These are phyloP conservation scores for Oryctes rhinoceros DNA, from an alignment of 1,140 invertebrate genomes.

Conservation along the genomic window DNA sequence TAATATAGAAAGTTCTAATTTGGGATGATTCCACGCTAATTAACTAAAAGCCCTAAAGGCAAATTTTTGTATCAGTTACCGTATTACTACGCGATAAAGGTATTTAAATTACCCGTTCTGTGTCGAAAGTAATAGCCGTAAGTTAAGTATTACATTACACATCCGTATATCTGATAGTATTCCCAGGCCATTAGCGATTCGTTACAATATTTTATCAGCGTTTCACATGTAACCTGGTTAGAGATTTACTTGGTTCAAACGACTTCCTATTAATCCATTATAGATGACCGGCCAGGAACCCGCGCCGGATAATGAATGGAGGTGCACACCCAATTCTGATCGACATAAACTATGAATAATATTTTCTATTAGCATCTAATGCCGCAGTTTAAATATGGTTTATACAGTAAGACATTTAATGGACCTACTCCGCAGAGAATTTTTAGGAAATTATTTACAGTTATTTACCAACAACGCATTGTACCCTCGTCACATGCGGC, in stretches of 20 bases:
- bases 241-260: slow-evolving; percentile 24
- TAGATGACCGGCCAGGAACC: slow-evolving; percentile 3
- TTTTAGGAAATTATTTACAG: background rate
- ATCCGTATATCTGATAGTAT: slow-evolving; percentile 12
- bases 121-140: slow-evolving; percentile 21
- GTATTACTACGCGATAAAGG: background rate
- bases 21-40: background rate
- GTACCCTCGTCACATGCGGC: too few species aligned
- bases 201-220: slow-evolving; percentile 25
- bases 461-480: background rate
- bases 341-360: slow-evolving; percentile 27
- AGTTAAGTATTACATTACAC: slow-evolving; percentile 27
- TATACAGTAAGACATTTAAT: background rate
- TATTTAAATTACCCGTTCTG: slow-evolving; percentile 19
- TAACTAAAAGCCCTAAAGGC: background rate
- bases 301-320: slow-evolving; percentile 15
- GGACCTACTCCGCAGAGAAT: background rate
- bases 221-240: slow-evolving; percentile 25
- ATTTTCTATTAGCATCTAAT: slow-evolving; percentile 31
- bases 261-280: slow-evolving; percentile 37
- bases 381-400: slow-evolving; percentile 3
- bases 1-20: background rate
- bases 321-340: slow-evolving; percentile 29
- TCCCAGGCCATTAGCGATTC: slow-evolving; percentile 27
- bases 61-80: background rate